Evolutionary conservation across 2,797 vertebrate species (phyloP).

Genomic region (Apodemus agrarius): DNA sequence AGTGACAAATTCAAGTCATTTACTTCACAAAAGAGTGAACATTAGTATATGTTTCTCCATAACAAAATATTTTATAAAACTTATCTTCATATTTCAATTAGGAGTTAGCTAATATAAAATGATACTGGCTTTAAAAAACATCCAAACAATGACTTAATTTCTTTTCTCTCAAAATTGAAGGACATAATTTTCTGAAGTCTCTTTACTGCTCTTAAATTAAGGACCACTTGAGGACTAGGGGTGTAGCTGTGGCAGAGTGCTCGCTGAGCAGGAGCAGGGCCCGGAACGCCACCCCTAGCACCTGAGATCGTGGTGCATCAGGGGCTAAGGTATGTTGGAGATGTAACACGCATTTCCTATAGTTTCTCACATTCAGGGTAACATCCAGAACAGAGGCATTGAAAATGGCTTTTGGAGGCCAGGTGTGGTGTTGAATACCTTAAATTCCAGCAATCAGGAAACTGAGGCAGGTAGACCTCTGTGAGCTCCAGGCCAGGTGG

Average conservation of each 20-base stretch:
- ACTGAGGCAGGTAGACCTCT: background rate
- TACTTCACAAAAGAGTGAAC: background rate
- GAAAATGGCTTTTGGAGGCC: conserved; percentile 47
- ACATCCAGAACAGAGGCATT: background rate
- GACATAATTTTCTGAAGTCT: conserved; percentile 2
- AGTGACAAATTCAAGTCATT: conserved; percentile 33
- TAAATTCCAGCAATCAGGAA: background rate
- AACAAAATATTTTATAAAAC: conserved; percentile 49
- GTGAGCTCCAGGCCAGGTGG: background rate
- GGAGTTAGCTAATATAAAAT: conserved; percentile 48
- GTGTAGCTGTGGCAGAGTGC: background rate
- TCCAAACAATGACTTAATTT: background rate
- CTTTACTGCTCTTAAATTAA: background rate
- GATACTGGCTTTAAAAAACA: conserved; percentile 39
- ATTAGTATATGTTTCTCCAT: background rate
- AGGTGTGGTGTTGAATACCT: background rate
- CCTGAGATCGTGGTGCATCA: background rate
- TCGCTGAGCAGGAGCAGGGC: background rate
- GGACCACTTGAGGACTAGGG: background rate
- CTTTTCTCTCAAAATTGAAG: conserved; percentile 45
- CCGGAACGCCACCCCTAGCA: background rate
- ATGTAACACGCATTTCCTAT: background rate
- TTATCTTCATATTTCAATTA: conserved; percentile 43
- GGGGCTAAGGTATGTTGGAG: background rate
- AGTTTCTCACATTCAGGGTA: background rate